Evolutionary conservation across 2,888 invertebrate species (phyloP), one percentile per base, ranked within the genome.

Genomic region (Drosophila ustulata): DNA sequence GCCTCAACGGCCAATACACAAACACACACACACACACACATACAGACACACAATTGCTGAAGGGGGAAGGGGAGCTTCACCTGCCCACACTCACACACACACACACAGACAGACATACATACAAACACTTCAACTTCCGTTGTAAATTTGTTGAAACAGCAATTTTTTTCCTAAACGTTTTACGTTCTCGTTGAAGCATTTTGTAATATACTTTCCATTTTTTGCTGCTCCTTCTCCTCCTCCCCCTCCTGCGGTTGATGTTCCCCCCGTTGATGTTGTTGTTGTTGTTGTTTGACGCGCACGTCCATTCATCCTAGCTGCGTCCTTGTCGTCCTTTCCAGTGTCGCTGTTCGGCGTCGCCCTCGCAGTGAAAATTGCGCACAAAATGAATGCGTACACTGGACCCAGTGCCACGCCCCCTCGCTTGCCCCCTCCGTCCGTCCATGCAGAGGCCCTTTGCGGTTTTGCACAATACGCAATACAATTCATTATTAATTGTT

Each of bases 401-500:
- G 82, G 78, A 82, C 81, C 55, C 63, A 41, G 52, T 52, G 25
- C 13, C 55, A 11, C 34, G 7, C n/a, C 23, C 18, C 13, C 32
- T 9, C 47, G 3, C 34, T 1, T 5, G 25, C n/a, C 1, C 50
- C 25, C 18, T 6, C 39, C 2, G 11, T 6, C 34, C 34, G 25
- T 43, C 25, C 23, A 13, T 45, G 39, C 69, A 30, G 18, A 18
- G 49, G 39, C 69, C 57, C 68, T 75, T 56, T 77, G 83, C 61
- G 87, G 85, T 78, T 82, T 73, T 68, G 67, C 85, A 83, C 88
- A 88, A 85, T 83, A 78, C 85, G 82, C 83, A 80, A 85, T 80
- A 82, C 85, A 84, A 87, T 89, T 87, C 88, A 89, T 89, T 89
- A 88, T 89, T 89, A 89, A 88, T 89, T 89, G 83, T 80, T 85